These are phyloP conservation scores for Podotricha telesiphe DNA, from an alignment of 2,888 invertebrate genomes.

Conservation along the genomic window DNA sequence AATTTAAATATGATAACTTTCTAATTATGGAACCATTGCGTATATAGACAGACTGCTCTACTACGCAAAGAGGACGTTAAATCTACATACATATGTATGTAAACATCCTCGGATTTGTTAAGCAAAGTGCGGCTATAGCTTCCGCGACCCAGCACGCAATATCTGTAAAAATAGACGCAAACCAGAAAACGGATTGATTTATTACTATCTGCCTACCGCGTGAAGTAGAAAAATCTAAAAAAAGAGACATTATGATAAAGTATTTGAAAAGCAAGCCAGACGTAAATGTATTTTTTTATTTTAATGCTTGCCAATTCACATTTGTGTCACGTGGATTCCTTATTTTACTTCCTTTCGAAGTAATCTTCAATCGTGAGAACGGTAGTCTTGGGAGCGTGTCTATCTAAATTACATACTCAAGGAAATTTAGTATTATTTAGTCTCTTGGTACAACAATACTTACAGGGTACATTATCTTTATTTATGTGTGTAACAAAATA, in stretches of 20 bases:
- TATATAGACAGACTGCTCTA: not conserved
- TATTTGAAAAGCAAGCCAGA: conserved; percentile 3
- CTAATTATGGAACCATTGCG: too few species aligned
- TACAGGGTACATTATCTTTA: conserved; percentile 1
- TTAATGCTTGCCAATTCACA: not conserved
- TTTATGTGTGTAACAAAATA: not conserved
- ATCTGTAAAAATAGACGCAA: conserved; percentile 3
- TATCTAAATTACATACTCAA: conserved; percentile 26
- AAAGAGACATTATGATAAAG: not conserved
- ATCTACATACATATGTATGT: not conserved
- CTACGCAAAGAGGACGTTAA: not conserved
- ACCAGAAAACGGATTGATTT: conserved; percentile 1
- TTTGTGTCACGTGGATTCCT: conserved; percentile 8
- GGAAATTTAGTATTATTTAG: conserved; percentile 23
- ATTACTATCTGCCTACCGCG: not conserved
- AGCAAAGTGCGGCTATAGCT: not conserved
- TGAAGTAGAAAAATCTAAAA: not conserved
- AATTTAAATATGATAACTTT: too few species aligned
- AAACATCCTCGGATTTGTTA: not conserved
- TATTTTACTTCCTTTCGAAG: conserved; percentile 11
- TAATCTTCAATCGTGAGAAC: conserved; percentile 25
- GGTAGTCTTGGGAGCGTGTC: conserved; percentile 26
- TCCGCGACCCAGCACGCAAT: not conserved
- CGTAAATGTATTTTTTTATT: not conserved
- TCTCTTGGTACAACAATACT: conserved; percentile 5